phyloP scores from a whole-genome alignment of 2,113 vertebrate genomes.

The Spea multiplicata region DNA sequence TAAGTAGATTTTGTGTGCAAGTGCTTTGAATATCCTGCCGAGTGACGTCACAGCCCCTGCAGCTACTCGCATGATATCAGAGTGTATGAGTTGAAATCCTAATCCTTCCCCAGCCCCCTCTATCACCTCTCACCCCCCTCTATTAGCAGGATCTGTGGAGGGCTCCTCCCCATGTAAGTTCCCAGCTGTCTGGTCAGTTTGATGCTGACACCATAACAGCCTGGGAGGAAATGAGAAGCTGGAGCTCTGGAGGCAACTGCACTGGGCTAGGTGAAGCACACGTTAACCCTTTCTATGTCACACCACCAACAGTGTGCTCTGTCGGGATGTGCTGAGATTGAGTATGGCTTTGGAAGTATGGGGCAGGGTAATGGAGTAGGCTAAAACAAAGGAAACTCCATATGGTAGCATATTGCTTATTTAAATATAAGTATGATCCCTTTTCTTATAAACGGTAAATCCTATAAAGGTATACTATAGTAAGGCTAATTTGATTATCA shows the following conservation, averaged over 20 bases:
- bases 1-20: not conserved
- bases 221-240: not conserved
- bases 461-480: too few species aligned
- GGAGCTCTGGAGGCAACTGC: not conserved
- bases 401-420: too few species aligned
- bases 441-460: too few species aligned
- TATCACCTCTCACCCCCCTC: not conserved
- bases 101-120: not conserved
- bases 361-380: too few species aligned
- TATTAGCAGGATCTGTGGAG: not conserved
- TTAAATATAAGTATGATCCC: too few species aligned
- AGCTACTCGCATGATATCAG: not conserved
- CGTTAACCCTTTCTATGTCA: too few species aligned
- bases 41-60: not conserved
- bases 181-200: not conserved
- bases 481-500: too few species aligned
- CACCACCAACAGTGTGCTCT: too few species aligned
- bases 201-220: not conserved
- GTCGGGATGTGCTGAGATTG: too few species aligned
- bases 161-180: slow-evolving; percentile 11
- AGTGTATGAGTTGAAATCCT: not conserved
- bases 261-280: too few species aligned
- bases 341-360: too few species aligned
- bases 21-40: slow-evolving; percentile 19
- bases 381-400: too few species aligned